Evolutionary conservation across 1,140 invertebrate genomes (phyloP).

Genomic region (Lethrus apterus): DNA sequence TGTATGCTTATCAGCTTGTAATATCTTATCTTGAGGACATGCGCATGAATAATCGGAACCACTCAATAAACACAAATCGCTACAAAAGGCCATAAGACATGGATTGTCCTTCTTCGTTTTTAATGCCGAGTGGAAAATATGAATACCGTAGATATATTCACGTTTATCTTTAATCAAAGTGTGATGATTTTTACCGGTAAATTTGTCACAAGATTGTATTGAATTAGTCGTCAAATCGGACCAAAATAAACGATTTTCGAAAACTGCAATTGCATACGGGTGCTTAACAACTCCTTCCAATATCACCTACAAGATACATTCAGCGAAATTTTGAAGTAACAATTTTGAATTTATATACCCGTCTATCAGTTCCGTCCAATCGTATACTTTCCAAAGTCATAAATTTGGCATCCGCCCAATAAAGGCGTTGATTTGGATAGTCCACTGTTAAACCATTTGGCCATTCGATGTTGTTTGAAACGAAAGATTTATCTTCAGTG

Average conservation of each 20-base stretch:
- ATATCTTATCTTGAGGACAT: constrained; percentile 65
- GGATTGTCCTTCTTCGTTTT: constrained; percentile 54
- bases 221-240: constrained; percentile 66
- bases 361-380: constrained; percentile 65
- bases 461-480: constrained; percentile 63
- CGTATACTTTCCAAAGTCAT: constrained; percentile 67
- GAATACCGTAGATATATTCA: constrained; percentile 52
- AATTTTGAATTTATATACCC: constrained; percentile 35
- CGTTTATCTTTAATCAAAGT: constrained; percentile 45
- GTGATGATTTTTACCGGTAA: constrained; percentile 53
- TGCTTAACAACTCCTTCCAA: constrained; percentile 54
- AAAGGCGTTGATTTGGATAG: constrained; percentile 66
- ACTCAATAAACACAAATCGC: constrained; percentile 72
- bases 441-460: constrained; percentile 88
- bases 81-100: constrained; percentile 60
- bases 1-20: constrained; percentile 45
- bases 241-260: constrained; percentile 84
- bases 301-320: constrained; percentile 42
- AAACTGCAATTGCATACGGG: constrained; percentile 77
- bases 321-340: background rate
- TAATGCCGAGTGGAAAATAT: constrained; percentile 60
- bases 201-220: constrained; percentile 61
- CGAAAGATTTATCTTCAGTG: constrained; percentile 48
- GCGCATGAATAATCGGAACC: constrained; percentile 59
- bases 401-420: constrained; percentile 72